Evolutionary conservation across 2,888 invertebrate species (phyloP).

Genomic region (Hyles lineata): DNA sequence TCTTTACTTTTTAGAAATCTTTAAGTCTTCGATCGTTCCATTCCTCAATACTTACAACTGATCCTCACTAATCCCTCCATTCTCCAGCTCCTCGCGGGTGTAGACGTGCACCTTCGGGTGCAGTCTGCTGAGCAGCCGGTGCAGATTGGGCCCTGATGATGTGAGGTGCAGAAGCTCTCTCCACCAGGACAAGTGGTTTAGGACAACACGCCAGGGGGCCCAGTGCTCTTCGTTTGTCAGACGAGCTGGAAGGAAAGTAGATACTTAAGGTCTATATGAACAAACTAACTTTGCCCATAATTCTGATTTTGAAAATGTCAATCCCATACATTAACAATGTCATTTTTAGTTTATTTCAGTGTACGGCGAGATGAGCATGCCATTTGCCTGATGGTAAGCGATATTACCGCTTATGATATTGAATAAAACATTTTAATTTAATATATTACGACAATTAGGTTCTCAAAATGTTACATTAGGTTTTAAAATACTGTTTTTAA

Average conservation of each 20-base stretch:
- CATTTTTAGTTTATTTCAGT: no score
- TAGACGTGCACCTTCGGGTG: conserved; percentile 59
- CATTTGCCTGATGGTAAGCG: not conserved
- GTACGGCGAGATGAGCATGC: no score
- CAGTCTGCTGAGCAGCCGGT: conserved; percentile 54
- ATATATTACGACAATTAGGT: no score
- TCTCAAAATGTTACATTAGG: no score
- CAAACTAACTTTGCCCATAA: not conserved
- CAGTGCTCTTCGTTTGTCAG: conserved; percentile 88
- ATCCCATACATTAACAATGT: no score
- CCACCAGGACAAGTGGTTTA: conserved; percentile 90
- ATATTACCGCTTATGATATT: no score
- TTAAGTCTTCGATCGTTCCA: not conserved
- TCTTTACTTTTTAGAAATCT: not conserved
- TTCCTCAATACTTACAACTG: conserved; percentile 61
- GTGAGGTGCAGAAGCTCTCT: conserved; percentile 88
- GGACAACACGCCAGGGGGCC: conserved; percentile 93
- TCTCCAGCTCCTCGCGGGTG: conserved; percentile 48
- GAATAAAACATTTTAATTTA: no score
- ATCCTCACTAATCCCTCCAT: conserved; percentile 56
- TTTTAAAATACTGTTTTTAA: no score
- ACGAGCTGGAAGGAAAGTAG: conserved; percentile 52
- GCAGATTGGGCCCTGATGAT: conserved; percentile 88
- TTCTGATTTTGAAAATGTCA: no score
- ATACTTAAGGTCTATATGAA: not conserved